Percentiles rank a stretch among this genome's conserved stretches.
Evolutionary conservation across 2,113 vertebrate species (phyloP).

Genomic region (Kryptolebias marmoratus): DNA sequence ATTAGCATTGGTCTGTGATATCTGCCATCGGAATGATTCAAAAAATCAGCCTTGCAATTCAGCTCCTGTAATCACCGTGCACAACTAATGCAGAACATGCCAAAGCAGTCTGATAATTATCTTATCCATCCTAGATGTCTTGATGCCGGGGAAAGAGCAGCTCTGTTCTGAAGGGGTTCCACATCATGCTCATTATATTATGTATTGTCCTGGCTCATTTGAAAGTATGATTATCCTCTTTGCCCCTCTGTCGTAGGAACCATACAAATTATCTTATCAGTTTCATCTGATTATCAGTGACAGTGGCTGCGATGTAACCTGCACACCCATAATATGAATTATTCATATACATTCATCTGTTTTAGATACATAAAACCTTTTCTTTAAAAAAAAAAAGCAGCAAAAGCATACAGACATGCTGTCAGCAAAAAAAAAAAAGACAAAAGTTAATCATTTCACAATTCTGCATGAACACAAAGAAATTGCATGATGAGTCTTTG

Average conservation of each 20-base stretch:
- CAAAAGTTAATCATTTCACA: conserved; percentile 9
- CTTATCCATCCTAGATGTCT: conserved; percentile 72
- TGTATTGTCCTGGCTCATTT: conserved; percentile 64
- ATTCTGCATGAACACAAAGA: not conserved
- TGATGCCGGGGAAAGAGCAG: conserved; percentile 58
- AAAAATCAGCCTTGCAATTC: conserved; percentile 71
- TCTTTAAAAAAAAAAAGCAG: conserved; percentile 22
- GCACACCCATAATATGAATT: conserved; percentile 59
- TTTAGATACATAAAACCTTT: conserved; percentile 55
- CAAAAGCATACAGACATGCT: conserved; percentile 34
- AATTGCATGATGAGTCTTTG: not conserved
- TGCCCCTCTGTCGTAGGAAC: conserved; percentile 67
- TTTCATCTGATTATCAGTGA: conserved; percentile 70
- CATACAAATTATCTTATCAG: conserved; percentile 70
- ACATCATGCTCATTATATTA: conserved; percentile 72
- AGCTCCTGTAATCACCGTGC: conserved; percentile 75
- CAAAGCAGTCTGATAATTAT: conserved; percentile 77
- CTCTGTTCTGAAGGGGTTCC: conserved; percentile 55
- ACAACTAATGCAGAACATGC: conserved; percentile 71
- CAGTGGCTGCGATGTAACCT: conserved; percentile 66
- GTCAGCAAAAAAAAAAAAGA: conserved; percentile 4
- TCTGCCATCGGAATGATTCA: conserved; percentile 67
- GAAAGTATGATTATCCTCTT: conserved; percentile 72
- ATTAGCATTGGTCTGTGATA: conserved; percentile 67
- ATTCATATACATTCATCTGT: conserved; percentile 73